Evolutionary conservation across 2,888 invertebrate genomes (phyloP).

Genomic region (Empis livida): DNA sequence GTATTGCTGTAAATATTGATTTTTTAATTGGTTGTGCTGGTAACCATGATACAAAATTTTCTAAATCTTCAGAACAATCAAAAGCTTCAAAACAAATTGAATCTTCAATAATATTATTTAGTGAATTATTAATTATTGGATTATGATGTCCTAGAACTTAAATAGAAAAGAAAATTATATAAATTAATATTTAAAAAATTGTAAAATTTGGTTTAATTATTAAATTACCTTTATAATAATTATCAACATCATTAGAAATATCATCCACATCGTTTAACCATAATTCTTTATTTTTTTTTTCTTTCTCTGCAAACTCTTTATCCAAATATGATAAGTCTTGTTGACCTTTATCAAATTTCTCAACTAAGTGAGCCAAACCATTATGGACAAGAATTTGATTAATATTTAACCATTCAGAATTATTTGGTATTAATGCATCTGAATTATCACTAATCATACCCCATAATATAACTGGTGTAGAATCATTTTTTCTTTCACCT

Average conservation of each 20-base stretch:
- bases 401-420: constrained; percentile 49
- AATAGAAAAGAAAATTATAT: too few relatives aligned
- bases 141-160: too few relatives aligned
- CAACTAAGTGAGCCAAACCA: constrained; percentile 42
- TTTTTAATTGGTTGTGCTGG: constrained; percentile 40
- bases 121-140: too few relatives aligned
- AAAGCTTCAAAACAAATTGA: not conserved
- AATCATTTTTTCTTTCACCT: constrained; percentile 24
- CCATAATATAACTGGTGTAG: constrained; percentile 52
- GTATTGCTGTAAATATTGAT: constrained; percentile 43
- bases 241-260: too few relatives aligned
- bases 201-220: too few relatives aligned
- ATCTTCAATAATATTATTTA: not conserved
- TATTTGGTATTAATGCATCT: constrained; percentile 52
- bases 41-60: constrained; percentile 43
- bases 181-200: too few relatives aligned
- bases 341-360: constrained; percentile 22
- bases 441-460: constrained; percentile 44
- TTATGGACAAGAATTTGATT: constrained; percentile 50
- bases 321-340: constrained; percentile 9
- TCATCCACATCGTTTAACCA: too few relatives aligned
- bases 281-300: too few relatives aligned
- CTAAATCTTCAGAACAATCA: constrained; percentile 17
- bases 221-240: too few relatives aligned
- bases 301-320: not conserved